phyloP scores from a whole-genome alignment of 2,888 invertebrate genomes.

The Tipula vernalis region DNA sequence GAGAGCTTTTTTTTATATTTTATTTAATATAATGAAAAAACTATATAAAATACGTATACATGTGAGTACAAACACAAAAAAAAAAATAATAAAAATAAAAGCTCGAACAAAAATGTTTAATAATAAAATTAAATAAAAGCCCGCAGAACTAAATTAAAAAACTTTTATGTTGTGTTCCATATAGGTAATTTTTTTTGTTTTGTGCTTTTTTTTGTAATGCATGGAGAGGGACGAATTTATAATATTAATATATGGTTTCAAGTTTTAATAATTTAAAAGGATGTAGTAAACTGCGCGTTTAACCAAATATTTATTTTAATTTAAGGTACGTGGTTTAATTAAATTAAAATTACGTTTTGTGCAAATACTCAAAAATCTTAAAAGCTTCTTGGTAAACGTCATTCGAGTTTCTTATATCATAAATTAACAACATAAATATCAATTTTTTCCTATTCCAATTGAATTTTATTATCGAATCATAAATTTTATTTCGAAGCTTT shows the following conservation, averaged over 20 bases:
- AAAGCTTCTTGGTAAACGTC: background rate
- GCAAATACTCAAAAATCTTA: background rate
- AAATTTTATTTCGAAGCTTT: background rate
- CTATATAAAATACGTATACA: background rate
- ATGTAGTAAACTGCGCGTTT: background rate
- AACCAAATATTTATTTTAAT: background rate
- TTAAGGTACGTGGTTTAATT: background rate
- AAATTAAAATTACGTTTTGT: background rate
- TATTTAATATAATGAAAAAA: background rate
- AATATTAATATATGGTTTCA: background rate
- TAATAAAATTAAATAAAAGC: background rate
- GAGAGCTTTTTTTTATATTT: background rate
- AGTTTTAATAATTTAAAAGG: background rate
- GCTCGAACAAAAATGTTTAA: background rate
- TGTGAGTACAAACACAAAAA: background rate
- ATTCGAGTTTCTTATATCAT: background rate
- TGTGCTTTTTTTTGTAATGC: background rate
- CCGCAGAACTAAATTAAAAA: background rate
- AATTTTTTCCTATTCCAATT: background rate
- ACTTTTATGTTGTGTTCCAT: background rate
- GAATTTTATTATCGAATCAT: background rate
- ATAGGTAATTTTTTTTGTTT: background rate
- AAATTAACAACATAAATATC: background rate
- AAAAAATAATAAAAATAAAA: background rate
- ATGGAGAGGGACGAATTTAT: background rate